These are phyloP conservation scores for Noctilio leporinus DNA, from an alignment of 2,113 vertebrate genomes.

Conservation along the genomic window DNA sequence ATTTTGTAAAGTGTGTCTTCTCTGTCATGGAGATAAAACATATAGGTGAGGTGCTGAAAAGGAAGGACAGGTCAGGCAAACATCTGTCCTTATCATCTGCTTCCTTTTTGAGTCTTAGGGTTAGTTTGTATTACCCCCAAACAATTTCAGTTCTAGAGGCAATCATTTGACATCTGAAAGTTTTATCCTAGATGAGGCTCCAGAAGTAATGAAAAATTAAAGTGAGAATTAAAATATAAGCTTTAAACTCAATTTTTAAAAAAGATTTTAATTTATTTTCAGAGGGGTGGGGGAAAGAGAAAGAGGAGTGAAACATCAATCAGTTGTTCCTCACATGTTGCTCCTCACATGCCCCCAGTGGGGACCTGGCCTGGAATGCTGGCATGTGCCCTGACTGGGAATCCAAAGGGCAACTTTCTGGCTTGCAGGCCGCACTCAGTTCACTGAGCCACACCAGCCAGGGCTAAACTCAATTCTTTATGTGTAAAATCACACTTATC, in stretches of 20 bases:
- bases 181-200: background rate
- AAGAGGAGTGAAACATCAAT: no score
- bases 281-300: no score
- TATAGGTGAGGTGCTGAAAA: background rate
- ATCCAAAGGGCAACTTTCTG: no score
- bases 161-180: background rate
- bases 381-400: no score
- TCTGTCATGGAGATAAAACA: background rate
- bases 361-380: no score
- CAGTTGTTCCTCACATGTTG: no score
- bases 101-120: background rate
- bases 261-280: no score
- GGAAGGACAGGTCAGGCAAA: background rate
- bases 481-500: background rate
- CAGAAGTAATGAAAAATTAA: conserved; percentile 1
- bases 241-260: conserved; percentile 7
- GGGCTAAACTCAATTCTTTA: background rate
- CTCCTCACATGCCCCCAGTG: no score
- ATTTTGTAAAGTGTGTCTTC: background rate
- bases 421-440: no score
- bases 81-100: background rate
- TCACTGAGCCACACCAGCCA: no score
- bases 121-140: background rate
- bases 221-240: background rate
- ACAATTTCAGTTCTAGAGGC: background rate